These are phyloP conservation scores for Tuta absoluta DNA, from an alignment of 2,888 invertebrate species.

Conservation along the genomic window DNA sequence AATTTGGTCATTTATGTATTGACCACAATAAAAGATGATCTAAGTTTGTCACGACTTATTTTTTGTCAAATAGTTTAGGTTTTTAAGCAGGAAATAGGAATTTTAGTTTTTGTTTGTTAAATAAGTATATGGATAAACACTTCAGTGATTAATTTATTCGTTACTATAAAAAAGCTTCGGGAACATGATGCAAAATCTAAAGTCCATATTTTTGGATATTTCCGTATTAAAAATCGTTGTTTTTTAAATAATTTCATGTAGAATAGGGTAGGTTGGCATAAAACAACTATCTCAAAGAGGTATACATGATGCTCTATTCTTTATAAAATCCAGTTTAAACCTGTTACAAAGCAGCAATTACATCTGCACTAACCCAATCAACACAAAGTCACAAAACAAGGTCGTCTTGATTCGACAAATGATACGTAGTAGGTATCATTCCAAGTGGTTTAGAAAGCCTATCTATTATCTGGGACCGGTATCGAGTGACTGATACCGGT, in stretches of 20 bases:
- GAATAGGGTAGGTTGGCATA: too few relatives aligned
- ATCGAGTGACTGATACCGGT: slow-evolving; percentile 15
- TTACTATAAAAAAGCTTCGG: not conserved
- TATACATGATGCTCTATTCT: too few relatives aligned
- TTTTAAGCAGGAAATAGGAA: slow-evolving; percentile 23
- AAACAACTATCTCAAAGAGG: too few relatives aligned
- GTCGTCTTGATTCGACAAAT: slow-evolving; percentile 18
- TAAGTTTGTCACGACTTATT: slow-evolving; percentile 25
- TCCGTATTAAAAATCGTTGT: not conserved
- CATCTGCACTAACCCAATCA: slow-evolving; percentile 1
- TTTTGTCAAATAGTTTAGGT: slow-evolving; percentile 24
- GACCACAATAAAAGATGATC: slow-evolving; percentile 11
- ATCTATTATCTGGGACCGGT: slow-evolving; percentile 26
- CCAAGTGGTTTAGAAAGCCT: slow-evolving; percentile 25
- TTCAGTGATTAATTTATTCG: not conserved
- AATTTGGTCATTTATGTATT: not conserved
- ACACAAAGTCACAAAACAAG: slow-evolving; percentile 23
- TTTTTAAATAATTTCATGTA: too few relatives aligned
- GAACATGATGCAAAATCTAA: too few relatives aligned
- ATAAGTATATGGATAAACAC: not conserved
- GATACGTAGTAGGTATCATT: slow-evolving; percentile 18
- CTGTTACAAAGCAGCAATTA: not conserved
- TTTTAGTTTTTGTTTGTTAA: not conserved
- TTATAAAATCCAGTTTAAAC: too few relatives aligned
- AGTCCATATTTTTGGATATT: not conserved